phyloP scores from a whole-genome alignment of 2,888 invertebrate species.

The Hydrotaea diabolus region DNA sequence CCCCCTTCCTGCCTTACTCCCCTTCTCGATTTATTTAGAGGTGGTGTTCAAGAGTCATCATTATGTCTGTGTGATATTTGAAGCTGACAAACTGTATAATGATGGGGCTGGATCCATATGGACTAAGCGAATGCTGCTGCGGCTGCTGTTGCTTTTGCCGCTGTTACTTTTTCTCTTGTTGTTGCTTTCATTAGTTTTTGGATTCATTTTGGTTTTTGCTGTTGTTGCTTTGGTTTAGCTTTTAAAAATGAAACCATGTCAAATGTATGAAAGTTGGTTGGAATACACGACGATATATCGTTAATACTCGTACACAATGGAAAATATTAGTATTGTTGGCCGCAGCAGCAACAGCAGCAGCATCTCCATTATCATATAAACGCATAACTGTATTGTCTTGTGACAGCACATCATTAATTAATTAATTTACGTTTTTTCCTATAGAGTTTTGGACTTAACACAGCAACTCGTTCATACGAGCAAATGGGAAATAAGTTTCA shows the following conservation, averaged over 20 bases:
- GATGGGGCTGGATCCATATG: conserved; percentile 44
- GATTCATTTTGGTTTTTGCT: background rate
- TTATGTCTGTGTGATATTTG: conserved; percentile 6
- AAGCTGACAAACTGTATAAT: background rate
- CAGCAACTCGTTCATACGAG: background rate
- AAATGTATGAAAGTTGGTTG: conserved; percentile 62
- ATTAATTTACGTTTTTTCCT: conserved; percentile 12
- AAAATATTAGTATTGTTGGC: background rate
- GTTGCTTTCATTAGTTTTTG: background rate
- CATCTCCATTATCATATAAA: background rate
- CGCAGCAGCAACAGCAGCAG: background rate
- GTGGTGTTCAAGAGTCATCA: conserved; percentile 15
- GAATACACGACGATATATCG: conserved; percentile 9
- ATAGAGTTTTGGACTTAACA: background rate
- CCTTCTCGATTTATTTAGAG: conserved; percentile 24
- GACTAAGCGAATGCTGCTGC: conserved; percentile 23
- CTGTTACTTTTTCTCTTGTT: background rate
- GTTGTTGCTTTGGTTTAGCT: background rate
- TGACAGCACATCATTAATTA: background rate
- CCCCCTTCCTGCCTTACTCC: too few relatives aligned
- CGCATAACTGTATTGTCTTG: background rate
- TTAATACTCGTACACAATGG: background rate
- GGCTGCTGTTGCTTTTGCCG: background rate
- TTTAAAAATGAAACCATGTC: conserved; percentile 61
- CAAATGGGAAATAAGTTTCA: background rate